These are phyloP conservation scores for Thaleichthys pacificus DNA, from an alignment of 2,797 vertebrate species.

Conservation along the genomic window DNA sequence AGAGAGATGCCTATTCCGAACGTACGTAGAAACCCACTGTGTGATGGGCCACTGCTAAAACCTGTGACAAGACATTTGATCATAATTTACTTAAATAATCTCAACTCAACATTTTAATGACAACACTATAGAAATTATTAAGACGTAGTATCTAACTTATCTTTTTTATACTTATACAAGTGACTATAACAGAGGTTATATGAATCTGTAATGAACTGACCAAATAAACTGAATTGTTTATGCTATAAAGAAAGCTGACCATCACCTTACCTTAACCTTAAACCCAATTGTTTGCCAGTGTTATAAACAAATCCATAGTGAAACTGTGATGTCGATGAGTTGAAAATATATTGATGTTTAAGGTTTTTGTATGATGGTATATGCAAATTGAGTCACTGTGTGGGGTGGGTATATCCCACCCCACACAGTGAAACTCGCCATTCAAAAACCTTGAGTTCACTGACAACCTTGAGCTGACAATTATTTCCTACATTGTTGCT, in stretches of 20 bases:
- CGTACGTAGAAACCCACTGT: conserved; percentile 38
- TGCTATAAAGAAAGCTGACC: background rate
- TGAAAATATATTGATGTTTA: background rate
- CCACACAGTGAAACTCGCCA: conserved; percentile 22
- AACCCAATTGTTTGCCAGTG: background rate
- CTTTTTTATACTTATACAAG: no score
- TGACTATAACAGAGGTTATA: no score
- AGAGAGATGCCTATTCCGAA: conserved; percentile 39
- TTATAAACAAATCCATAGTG: background rate
- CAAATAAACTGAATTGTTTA: background rate
- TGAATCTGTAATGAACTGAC: background rate
- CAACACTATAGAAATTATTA: no score
- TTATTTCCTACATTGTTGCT: no score
- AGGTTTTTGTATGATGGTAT: conserved; percentile 29
- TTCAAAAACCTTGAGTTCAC: conserved; percentile 30
- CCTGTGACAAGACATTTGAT: conserved; percentile 17
- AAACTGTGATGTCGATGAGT: background rate
- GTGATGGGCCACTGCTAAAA: conserved; percentile 54
- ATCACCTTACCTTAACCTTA: background rate
- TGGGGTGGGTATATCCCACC: background rate
- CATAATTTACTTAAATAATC: background rate
- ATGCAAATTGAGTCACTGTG: conserved; percentile 35
- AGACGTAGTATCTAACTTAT: no score
- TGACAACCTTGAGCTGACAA: no score
- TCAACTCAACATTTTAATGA: no score